Conservation (phyloP, 2,113 vertebrate genomes). For the Pantherophis guttatus region DNA sequence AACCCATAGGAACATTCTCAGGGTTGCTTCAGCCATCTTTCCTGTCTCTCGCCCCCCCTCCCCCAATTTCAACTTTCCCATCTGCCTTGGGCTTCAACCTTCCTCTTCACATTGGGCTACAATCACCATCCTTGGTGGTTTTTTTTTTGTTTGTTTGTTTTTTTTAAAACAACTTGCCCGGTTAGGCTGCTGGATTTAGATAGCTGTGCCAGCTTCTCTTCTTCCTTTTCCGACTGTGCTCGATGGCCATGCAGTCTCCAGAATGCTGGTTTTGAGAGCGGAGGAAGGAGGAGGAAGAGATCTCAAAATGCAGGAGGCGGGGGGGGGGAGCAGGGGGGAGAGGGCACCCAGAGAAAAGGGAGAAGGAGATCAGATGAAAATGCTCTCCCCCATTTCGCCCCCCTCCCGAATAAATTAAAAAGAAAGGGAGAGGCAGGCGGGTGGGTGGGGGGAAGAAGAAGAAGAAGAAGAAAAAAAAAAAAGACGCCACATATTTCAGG, state of each 20-base stretch:
- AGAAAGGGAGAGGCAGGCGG: neutral
- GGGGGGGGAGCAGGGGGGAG: neutral
- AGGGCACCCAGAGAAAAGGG: neutral
- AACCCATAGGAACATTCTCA: neutral
- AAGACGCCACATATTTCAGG: neutral
- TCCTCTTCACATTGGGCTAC: slow-evolving; percentile 15
- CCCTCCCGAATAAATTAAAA: neutral
- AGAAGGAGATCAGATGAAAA: neutral
- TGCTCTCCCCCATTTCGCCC: neutral
- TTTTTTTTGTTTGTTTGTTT: neutral
- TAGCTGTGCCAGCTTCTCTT: slow-evolving; percentile 35
- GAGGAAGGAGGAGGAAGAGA: neutral
- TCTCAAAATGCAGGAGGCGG: neutral
- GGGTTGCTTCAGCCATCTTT: neutral
- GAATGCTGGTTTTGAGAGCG: slow-evolving; percentile 51
- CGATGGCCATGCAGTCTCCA: slow-evolving; percentile 24
- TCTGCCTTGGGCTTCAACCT: neutral
- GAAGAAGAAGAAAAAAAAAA: too few relatives aligned
- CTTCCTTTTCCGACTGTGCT: slow-evolving; percentile 25
- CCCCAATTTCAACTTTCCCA: slow-evolving; percentile 12
- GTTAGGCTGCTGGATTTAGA: slow-evolving; percentile 10
- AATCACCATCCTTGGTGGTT: slow-evolving; percentile 17
- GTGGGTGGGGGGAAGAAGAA: too few relatives aligned
- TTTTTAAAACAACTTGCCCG: neutral
- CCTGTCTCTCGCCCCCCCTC: neutral